These are phyloP conservation scores for Neomicropteryx cornuta DNA, from an alignment of 1,140 invertebrate species.

Conservation along the genomic window DNA sequence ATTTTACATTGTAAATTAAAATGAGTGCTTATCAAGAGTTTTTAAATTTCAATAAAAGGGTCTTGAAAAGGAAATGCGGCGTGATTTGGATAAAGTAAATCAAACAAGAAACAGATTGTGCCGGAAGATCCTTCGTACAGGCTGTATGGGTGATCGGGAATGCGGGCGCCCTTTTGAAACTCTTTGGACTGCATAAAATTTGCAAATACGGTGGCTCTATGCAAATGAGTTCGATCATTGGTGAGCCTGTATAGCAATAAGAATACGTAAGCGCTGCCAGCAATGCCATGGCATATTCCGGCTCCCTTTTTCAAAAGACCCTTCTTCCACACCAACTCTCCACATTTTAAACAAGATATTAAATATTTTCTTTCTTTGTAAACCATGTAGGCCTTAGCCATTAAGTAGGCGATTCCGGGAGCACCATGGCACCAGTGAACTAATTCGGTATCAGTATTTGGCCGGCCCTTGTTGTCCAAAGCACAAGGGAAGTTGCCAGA, in stretches of 20 bases:
- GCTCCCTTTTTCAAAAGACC: constrained; percentile 75
- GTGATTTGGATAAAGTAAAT: constrained; percentile 60
- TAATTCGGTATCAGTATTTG: constrained; percentile 45
- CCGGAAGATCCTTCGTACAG: constrained; percentile 81
- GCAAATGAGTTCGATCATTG: constrained; percentile 54
- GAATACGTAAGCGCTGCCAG: constrained; percentile 79
- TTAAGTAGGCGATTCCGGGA: constrained; percentile 65
- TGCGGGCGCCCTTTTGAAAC: constrained; percentile 55
- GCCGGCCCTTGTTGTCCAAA: constrained; percentile 51
- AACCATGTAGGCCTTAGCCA: constrained; percentile 68
- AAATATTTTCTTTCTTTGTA: constrained; percentile 68
- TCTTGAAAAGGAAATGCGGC: constrained; percentile 83
- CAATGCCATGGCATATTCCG: constrained; percentile 75
- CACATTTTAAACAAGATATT: constrained; percentile 52
- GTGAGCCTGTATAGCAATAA: constrained; percentile 69
- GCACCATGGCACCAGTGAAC: constrained; percentile 88
- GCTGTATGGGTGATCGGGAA: constrained; percentile 71
- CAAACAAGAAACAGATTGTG: constrained; percentile 69
- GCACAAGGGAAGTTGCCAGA: constrained; percentile 71
- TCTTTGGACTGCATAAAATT: constrained; percentile 58
- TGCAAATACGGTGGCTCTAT: constrained; percentile 66
- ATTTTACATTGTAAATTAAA: too few relatives aligned
- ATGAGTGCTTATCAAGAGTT: too few relatives aligned
- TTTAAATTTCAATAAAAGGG: too few relatives aligned
- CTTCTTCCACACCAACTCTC: constrained; percentile 67